Evolutionary conservation across 2,888 invertebrate genomes (phyloP), one percentile per base, ranked within the genome.

Genomic region (Tetropium fuscum): DNA sequence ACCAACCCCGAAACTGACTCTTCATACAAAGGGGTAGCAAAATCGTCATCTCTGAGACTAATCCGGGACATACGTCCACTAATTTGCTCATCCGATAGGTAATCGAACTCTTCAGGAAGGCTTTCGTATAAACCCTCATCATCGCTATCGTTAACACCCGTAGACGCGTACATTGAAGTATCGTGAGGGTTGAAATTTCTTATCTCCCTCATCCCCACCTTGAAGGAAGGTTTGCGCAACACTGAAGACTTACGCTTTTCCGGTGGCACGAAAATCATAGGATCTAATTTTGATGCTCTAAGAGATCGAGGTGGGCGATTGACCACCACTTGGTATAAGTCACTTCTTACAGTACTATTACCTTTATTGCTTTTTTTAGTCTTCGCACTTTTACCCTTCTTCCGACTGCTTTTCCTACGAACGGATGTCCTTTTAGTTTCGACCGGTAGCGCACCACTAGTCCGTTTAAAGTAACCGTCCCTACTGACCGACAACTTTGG

Each of bases 211-310:
- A 85, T 79, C 48, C 73, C 76, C 18, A 74, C 63, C 64, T 81
- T 80, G 65, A 81, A 80, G 7, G 81, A 78, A 27, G 83, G 80
- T 51, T 83, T 81, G 45, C 82, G 79, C 40, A 80, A 78, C 59
- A 81, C 76, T 22, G 82, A 80, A 1, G 84, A 78, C 60, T 82
- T 84, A 48, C 88, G 82, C 69, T 85, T 84, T 71, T 88, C 88
- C 2, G 89, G 88, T 1, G 87, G 86, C 1, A 88, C 87, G 75
- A 89, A 88, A 69, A 87, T 86, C 79, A 87, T 85, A 1, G 87
- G 87, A 70, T 86, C 85, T 32, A 85, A 70, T 70, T 84, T 84
- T 30, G 84, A 76, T 25, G 81, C 76, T 38, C 80, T 77, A 44
- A 83, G 67, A 22, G 82, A 81, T 56, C 84, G 80, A 7, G 83